phyloP scores from a whole-genome alignment of 2,113 vertebrate species.

The Ammospiza nelsoni region DNA sequence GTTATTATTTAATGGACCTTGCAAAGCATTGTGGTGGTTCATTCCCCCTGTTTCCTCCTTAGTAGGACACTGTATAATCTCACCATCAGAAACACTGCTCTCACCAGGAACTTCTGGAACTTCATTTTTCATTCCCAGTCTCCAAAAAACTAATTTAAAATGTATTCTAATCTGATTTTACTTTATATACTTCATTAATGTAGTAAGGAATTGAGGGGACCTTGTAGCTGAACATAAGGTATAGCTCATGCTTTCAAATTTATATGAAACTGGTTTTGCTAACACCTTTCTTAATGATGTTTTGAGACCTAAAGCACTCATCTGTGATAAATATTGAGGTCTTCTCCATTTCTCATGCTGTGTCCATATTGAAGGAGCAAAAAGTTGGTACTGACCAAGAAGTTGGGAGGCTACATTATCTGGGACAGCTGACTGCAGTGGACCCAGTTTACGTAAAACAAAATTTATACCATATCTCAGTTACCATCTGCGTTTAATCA shows the following conservation, averaged over 20 bases:
- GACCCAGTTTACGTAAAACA: background rate
- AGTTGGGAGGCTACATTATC: rapidly evolving
- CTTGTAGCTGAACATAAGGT: background rate
- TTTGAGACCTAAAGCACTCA: background rate
- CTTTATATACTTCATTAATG: background rate
- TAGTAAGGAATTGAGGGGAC: background rate
- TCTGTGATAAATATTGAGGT: background rate
- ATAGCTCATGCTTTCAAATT: background rate
- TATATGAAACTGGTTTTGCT: background rate
- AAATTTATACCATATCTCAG: background rate
- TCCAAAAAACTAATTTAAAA: background rate
- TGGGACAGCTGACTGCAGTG: background rate
- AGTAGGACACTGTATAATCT: background rate
- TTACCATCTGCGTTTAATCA: background rate
- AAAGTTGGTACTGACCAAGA: background rate
- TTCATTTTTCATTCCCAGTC: background rate
- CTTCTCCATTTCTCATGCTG: background rate
- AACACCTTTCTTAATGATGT: background rate
- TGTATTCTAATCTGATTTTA: background rate
- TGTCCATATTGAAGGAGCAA: background rate
- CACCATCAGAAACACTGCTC: background rate
- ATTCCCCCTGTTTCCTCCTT: background rate
- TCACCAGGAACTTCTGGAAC: background rate
- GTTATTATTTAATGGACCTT: background rate
- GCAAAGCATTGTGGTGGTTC: too few relatives aligned